phyloP scores from a whole-genome alignment of 2,113 vertebrate genomes.

The Pholis gunnellus region DNA sequence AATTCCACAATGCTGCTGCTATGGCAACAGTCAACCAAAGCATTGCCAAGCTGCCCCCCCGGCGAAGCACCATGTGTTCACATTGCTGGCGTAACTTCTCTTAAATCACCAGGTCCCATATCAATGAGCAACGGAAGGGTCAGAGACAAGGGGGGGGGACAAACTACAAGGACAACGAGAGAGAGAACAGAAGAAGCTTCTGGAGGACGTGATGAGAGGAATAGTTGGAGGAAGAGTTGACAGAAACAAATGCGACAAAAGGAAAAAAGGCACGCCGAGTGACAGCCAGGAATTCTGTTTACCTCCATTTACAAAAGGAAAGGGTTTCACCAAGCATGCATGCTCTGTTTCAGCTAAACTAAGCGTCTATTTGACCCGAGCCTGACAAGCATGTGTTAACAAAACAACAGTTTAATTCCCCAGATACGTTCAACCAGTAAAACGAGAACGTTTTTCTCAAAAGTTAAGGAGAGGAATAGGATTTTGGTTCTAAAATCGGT shows the following conservation, averaged over 20 bases:
- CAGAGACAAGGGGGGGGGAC: neutral
- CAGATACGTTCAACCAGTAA: neutral
- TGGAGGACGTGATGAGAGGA: neutral
- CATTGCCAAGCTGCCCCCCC: conserved; percentile 49
- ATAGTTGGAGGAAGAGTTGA: neutral
- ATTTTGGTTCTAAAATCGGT: neutral
- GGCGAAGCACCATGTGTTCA: conserved; percentile 31
- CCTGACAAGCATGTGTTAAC: neutral
- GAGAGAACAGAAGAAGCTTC: neutral
- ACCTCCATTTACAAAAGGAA: neutral
- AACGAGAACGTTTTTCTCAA: neutral
- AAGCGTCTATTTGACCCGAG: neutral
- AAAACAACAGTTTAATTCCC: neutral
- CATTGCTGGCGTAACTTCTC: conserved; percentile 20
- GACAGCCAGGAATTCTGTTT: conserved; percentile 5
- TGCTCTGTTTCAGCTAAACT: no score
- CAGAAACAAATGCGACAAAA: neutral
- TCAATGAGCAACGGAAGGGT: conserved; percentile 28
- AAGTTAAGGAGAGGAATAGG: neutral
- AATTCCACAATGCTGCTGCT: conserved; percentile 60
- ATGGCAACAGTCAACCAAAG: conserved; percentile 85
- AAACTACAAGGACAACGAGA: neutral
- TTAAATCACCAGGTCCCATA: conserved; percentile 40
- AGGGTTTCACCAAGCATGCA: neutral
- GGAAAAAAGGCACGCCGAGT: neutral